Evolutionary conservation across 2,888 invertebrate species (phyloP).

Genomic region (Poecilus cupreus): DNA sequence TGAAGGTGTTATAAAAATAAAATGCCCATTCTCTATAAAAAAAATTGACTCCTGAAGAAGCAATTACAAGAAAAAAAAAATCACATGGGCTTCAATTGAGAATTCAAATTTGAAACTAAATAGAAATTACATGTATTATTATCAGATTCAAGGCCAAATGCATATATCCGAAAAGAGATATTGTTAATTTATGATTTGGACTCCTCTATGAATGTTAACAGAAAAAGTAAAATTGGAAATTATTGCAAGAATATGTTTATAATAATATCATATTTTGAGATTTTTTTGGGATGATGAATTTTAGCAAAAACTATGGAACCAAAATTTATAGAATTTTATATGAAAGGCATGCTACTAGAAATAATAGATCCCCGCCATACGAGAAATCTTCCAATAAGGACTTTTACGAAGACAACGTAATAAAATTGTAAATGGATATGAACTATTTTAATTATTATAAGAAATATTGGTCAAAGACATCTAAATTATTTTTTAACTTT

Average conservation of each 20-base stretch:
- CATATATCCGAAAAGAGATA: neutral
- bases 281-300: neutral
- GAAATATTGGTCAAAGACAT: too few relatives aligned
- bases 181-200: conserved; percentile 1
- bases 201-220: neutral
- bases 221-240: conserved; percentile 9
- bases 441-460: too few relatives aligned
- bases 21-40: neutral
- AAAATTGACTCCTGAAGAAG: conserved; percentile 4
- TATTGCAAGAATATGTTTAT: too few relatives aligned
- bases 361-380: too few relatives aligned
- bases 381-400: too few relatives aligned
- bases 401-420: too few relatives aligned
- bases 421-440: too few relatives aligned
- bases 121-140: conserved; percentile 8
- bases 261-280: neutral
- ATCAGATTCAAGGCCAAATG: conserved; percentile 10
- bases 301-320: too few relatives aligned
- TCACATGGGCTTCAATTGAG: neutral
- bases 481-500: too few relatives aligned
- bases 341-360: too few relatives aligned
- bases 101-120: neutral
- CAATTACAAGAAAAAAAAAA: neutral
- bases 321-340: too few relatives aligned
- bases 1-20: neutral